A percentile compares a stretch with the other conserved stretches of the same genome.
These are phyloP conservation scores for Poliocrania exsul DNA, from an alignment of 2,797 vertebrate genomes.

Conservation along the genomic window DNA sequence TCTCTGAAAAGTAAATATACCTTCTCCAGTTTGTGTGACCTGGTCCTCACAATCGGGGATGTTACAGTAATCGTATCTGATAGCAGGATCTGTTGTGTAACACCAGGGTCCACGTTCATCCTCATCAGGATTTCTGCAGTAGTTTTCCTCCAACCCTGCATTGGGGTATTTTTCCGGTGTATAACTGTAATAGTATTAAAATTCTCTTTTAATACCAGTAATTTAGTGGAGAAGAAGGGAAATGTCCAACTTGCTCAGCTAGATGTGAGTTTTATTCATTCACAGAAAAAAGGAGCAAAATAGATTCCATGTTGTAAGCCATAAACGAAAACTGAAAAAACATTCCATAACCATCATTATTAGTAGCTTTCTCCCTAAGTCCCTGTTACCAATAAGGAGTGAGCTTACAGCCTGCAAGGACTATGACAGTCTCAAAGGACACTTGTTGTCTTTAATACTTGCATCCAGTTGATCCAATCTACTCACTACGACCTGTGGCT, in stretches of 20 bases:
- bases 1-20: constrained; percentile 15
- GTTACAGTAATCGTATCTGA: constrained; percentile 86
- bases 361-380: neutral
- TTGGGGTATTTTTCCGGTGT: constrained; percentile 75
- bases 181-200: constrained; percentile 70
- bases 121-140: constrained; percentile 91
- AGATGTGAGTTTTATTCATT: neutral
- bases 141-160: constrained; percentile 88
- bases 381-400: neutral
- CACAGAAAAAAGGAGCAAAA: neutral
- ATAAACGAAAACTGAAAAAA: neutral
- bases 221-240: neutral
- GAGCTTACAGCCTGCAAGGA: neutral
- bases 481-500: neutral
- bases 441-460: neutral
- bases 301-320: neutral
- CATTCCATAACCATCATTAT: neutral
- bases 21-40: neutral
- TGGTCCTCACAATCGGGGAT: constrained; percentile 85
- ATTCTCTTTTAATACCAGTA: neutral
- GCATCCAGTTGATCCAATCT: neutral
- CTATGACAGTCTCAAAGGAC: neutral
- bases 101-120: constrained; percentile 91
- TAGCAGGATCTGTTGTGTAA: constrained; percentile 83
- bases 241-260: neutral